phyloP scores from a whole-genome alignment of 1,140 invertebrate species.

The Drosophila pseudoobscura region DNA sequence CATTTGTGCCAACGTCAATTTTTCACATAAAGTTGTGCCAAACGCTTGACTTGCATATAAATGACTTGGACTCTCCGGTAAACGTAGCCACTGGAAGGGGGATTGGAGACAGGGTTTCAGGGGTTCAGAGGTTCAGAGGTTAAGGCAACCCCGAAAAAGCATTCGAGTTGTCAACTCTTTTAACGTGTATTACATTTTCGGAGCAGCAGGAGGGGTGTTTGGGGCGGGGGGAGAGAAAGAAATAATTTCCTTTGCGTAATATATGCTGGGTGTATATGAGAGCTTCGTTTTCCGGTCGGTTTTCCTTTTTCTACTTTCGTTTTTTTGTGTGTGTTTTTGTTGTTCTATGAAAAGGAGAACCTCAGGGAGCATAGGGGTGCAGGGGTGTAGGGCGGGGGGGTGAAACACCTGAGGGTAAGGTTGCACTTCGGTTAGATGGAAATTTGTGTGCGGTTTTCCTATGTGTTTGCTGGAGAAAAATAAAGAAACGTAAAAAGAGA shows the following conservation, averaged over 20 bases:
- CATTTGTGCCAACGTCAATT: slow-evolving; percentile 69
- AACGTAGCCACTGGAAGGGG: slow-evolving; percentile 27
- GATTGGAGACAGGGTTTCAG: neutral
- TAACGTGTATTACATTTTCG: slow-evolving; percentile 78
- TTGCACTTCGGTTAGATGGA: slow-evolving; percentile 14
- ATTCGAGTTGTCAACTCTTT: slow-evolving; percentile 79
- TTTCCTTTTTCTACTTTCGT: slow-evolving; percentile 15
- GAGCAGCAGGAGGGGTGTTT: slow-evolving; percentile 38
- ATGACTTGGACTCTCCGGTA: slow-evolving; percentile 60
- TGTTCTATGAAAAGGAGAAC: neutral
- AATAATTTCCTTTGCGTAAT: slow-evolving; percentile 79
- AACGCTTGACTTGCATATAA: slow-evolving; percentile 82
- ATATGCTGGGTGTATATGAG: slow-evolving; percentile 38
- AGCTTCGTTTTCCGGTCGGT: slow-evolving; percentile 35
- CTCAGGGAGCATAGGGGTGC: neutral
- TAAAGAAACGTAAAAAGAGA: too few relatives aligned
- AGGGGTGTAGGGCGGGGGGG: too few relatives aligned
- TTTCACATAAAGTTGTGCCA: slow-evolving; percentile 79
- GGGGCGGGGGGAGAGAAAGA: slow-evolving; percentile 40
- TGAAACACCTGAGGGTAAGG: slow-evolving; percentile 7
- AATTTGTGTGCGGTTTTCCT: slow-evolving; percentile 16
- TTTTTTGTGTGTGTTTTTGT: slow-evolving; percentile 33
- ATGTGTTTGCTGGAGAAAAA: too few relatives aligned
- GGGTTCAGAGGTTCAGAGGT: slow-evolving; percentile 6
- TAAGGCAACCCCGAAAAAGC: slow-evolving; percentile 31